These are phyloP conservation scores for Enteromius unitaeniatus DNA, from an alignment of 2,797 vertebrate genomes.

Conservation along the genomic window DNA sequence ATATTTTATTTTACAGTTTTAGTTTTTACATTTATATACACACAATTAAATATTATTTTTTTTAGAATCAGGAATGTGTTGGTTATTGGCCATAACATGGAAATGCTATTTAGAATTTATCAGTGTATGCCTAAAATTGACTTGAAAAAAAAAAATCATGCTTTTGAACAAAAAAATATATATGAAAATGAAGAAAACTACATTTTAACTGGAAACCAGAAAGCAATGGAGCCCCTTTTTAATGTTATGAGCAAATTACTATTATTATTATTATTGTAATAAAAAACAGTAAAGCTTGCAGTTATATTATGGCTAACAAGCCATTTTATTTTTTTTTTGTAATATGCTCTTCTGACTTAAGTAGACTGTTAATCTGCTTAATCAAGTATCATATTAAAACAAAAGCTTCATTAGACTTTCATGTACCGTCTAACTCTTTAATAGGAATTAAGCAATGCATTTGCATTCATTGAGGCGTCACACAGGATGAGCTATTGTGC, in stretches of 20 bases:
- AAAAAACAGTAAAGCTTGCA: neutral
- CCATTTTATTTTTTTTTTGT: neutral
- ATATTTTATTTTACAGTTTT: neutral
- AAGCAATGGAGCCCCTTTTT: neutral
- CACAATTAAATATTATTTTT: neutral
- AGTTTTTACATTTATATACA: neutral
- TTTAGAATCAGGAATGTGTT: neutral
- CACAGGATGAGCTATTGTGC: slow-evolving; percentile 66
- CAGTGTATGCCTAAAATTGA: neutral
- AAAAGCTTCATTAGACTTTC: slow-evolving; percentile 44
- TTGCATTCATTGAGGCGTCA: slow-evolving; percentile 2
- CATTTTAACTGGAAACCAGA: neutral
- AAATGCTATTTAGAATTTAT: neutral
- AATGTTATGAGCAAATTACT: neutral
- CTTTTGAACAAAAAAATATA: neutral
- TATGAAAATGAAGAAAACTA: neutral
- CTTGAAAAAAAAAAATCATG: neutral
- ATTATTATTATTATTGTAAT: neutral
- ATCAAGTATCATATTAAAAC: slow-evolving; percentile 44
- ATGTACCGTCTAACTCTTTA: slow-evolving; percentile 31
- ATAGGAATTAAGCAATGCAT: slow-evolving; percentile 38
- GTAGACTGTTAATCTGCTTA: slow-evolving; percentile 5
- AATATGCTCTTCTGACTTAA: neutral
- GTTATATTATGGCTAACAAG: neutral
- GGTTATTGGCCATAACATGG: neutral